phyloP scores from a whole-genome alignment of 2,888 invertebrate genomes.

The Pherbina coryleti region DNA sequence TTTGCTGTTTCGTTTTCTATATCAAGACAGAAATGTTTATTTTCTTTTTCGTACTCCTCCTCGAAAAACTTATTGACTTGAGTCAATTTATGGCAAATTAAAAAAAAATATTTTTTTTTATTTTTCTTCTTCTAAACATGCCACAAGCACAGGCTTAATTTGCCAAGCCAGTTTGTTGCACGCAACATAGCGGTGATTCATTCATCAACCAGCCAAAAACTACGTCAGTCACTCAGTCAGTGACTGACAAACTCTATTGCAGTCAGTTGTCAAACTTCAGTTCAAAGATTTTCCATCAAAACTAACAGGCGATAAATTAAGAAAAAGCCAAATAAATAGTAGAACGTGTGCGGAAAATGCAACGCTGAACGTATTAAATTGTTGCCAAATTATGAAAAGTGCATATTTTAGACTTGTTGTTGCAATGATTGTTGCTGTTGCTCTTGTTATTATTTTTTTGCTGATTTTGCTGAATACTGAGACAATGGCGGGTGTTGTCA shows the following conservation, averaged over 20 bases:
- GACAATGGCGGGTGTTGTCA: conserved; percentile 56
- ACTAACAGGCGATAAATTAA: conserved; percentile 32
- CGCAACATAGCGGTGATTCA: conserved; percentile 17
- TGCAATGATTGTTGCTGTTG: conserved; percentile 43
- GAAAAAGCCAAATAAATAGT: conserved; percentile 10
- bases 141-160: background rate
- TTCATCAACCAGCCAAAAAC: conserved; percentile 6
- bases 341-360: conserved; percentile 14
- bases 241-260: background rate
- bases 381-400: conserved; percentile 40
- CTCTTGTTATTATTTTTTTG: too few species aligned
- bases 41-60: too few species aligned
- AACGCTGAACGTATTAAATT: conserved; percentile 35
- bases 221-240: background rate
- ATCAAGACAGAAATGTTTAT: too few species aligned
- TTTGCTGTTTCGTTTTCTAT: too few species aligned
- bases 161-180: background rate
- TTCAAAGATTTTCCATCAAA: conserved; percentile 30
- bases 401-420: conserved; percentile 38
- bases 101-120: background rate
- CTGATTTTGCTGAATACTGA: conserved; percentile 34
- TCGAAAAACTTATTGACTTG: too few species aligned
- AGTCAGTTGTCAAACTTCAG: conserved; percentile 25
- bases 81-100: background rate
- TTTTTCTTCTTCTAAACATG: background rate